phyloP scores from a whole-genome alignment of 2,888 invertebrate species.

The Epistrophe grossulariae region DNA sequence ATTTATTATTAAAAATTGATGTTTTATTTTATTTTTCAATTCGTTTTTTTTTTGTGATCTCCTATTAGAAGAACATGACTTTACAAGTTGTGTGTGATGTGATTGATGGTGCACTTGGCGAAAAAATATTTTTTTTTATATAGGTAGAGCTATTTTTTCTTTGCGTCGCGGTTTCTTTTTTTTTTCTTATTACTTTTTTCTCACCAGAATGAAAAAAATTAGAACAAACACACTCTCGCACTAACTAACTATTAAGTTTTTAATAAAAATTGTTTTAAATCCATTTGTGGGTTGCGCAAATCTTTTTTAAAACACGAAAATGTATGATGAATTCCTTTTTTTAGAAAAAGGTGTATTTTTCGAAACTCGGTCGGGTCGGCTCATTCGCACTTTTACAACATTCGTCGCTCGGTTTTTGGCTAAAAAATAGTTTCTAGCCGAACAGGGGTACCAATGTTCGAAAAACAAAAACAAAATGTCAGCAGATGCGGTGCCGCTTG shows the following conservation, averaged over 20 bases:
- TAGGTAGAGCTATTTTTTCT: constrained; percentile 33
- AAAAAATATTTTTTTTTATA: constrained; percentile 38
- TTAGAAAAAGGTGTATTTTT: constrained; percentile 65
- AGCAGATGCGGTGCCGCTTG: constrained; percentile 14
- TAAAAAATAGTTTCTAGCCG: constrained; percentile 48
- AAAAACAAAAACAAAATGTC: not conserved
- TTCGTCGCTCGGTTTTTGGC: constrained; percentile 61
- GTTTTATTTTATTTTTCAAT: constrained; percentile 33
- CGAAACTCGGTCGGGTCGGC: constrained; percentile 64
- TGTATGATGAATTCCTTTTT: constrained; percentile 47
- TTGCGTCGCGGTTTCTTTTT: constrained; percentile 60
- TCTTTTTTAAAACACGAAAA: constrained; percentile 59
- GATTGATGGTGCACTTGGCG: constrained; percentile 60
- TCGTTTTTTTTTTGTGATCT: constrained; percentile 26
- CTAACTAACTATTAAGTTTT: constrained; percentile 48
- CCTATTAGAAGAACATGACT: constrained; percentile 62
- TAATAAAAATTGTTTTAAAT: constrained; percentile 53
- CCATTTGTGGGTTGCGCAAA: constrained; percentile 62
- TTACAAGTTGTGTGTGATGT: constrained; percentile 48
- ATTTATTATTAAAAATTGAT: constrained; percentile 37
- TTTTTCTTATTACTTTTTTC: constrained; percentile 11
- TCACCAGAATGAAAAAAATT: constrained; percentile 44
- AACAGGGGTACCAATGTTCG: constrained; percentile 42
- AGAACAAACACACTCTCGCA: constrained; percentile 44
- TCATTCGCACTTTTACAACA: constrained; percentile 70